A percentile compares a stretch with the other conserved stretches of the same genome.
phyloP scores from a whole-genome alignment of 2,888 invertebrate genomes.

The Ptychoptera contaminata region DNA sequence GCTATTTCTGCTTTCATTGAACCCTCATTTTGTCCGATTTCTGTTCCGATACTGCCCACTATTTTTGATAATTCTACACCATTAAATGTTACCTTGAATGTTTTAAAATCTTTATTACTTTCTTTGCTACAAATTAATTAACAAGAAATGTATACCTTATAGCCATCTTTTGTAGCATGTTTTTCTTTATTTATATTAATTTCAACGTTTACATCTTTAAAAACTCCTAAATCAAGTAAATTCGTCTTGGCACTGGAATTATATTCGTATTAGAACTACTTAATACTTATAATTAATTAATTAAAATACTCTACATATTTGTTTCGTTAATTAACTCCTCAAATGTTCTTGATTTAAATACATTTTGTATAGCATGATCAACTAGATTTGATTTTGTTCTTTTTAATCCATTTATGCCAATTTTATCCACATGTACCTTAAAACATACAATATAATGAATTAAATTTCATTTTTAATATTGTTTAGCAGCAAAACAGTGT shows the following conservation, averaged over 20 bases:
- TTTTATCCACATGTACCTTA: constrained; percentile 67
- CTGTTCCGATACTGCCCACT: constrained; percentile 71
- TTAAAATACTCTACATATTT: constrained; percentile 35
- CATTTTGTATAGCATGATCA: constrained; percentile 55
- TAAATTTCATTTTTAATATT: too few species aligned
- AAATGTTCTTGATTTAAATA: constrained; percentile 75
- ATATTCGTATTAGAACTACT: background rate
- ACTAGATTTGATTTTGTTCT: constrained; percentile 85
- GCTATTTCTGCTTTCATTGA: constrained; percentile 49
- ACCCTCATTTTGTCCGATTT: constrained; percentile 85
- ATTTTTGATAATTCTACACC: constrained; percentile 71
- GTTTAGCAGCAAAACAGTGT: too few species aligned
- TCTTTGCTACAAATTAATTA: too few species aligned
- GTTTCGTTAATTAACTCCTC: constrained; percentile 62
- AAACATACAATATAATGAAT: constrained; percentile 1
- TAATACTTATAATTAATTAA: too few species aligned
- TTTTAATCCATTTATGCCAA: constrained; percentile 69
- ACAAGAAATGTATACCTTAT: constrained; percentile 38
- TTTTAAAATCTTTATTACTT: too few species aligned
- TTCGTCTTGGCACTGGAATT: constrained; percentile 48
- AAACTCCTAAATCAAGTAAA: constrained; percentile 74
- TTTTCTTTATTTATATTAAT: constrained; percentile 78
- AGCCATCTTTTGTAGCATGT: constrained; percentile 59
- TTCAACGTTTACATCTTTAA: constrained; percentile 67
- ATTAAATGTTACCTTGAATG: constrained; percentile 47